Percentiles rank a stretch among this genome's conserved stretches.
Conservation (phyloP, 2,797 vertebrate genomes). For the Selene dorsalis region DNA sequence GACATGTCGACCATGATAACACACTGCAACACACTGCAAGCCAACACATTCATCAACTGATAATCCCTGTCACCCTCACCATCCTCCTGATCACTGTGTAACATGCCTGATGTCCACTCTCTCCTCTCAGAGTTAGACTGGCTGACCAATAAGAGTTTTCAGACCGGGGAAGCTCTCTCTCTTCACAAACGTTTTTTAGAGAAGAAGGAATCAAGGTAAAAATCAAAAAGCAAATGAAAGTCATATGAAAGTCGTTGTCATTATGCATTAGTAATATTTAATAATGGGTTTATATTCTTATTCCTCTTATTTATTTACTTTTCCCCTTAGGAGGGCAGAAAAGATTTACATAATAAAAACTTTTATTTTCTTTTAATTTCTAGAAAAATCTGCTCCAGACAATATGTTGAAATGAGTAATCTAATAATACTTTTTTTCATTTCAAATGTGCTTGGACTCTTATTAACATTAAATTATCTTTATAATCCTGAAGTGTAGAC, state of each 20-base stretch:
- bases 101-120: conserved; percentile 11
- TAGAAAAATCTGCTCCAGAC: no score
- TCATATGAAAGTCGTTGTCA: no score
- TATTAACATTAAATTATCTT: background rate
- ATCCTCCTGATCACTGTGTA: background rate
- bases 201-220: no score
- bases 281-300: no score
- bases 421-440: no score
- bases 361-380: no score
- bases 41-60: background rate
- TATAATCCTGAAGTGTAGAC: conserved; percentile 48
- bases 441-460: background rate
- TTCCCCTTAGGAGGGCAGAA: no score
- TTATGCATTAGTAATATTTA: no score
- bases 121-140: conserved; percentile 70
- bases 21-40: background rate
- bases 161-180: conserved; percentile 79
- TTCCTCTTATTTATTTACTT: no score
- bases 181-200: conserved; percentile 60
- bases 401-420: background rate
- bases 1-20: background rate
- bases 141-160: conserved; percentile 91
- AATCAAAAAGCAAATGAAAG: no score
- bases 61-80: background rate
- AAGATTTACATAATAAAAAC: no score